phyloP scores from a whole-genome alignment of 2,888 invertebrate genomes.

The Zootermopsis nevadensis region DNA sequence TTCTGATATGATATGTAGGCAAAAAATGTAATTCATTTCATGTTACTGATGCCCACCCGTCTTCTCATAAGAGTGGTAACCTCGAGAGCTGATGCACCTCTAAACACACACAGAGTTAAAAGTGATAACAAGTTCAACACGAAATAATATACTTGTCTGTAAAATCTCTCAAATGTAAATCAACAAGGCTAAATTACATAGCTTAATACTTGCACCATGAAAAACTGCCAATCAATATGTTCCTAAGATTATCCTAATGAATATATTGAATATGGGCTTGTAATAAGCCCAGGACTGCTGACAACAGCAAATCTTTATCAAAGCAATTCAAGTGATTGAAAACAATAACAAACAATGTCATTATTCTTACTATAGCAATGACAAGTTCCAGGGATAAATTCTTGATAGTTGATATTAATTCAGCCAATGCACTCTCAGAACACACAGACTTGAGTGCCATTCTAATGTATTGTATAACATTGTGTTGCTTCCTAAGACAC shows the following conservation, averaged over 20 bases:
- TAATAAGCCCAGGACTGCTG: background rate
- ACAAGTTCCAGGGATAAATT: background rate
- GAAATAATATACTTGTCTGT: background rate
- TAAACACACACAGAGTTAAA: too few relatives aligned
- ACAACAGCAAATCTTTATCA: background rate
- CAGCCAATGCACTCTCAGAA: background rate
- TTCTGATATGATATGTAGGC: background rate
- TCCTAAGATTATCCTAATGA: background rate
- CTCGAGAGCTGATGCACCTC: too few relatives aligned
- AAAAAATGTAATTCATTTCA: background rate
- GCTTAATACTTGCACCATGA: background rate
- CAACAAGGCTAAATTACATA: background rate
- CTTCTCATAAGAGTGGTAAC: too few relatives aligned
- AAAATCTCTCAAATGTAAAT: background rate
- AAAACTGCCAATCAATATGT: background rate
- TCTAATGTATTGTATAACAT: background rate
- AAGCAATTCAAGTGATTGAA: background rate
- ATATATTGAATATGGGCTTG: background rate
- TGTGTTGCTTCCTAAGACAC: background rate
- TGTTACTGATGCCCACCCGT: background rate
- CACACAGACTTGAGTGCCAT: background rate
- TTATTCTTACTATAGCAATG: background rate
- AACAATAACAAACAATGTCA: background rate
- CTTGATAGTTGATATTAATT: background rate
- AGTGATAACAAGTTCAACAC: background rate